phyloP scores from a whole-genome alignment of 2,888 invertebrate genomes.

The Smittia sp. region DNA sequence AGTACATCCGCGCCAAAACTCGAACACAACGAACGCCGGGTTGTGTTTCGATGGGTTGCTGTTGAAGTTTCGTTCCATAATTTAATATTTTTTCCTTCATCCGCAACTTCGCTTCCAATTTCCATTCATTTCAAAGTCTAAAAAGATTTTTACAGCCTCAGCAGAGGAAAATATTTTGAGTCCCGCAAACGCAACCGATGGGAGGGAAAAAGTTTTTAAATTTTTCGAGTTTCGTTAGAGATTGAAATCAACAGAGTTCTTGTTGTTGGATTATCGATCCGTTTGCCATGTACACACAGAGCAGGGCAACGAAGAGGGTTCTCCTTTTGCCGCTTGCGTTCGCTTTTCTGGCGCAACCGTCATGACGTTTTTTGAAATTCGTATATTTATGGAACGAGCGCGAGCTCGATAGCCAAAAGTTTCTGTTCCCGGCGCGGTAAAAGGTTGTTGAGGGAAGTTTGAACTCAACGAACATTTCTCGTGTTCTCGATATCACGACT shows the following conservation, averaged over 20 bases:
- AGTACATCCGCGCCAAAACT: slow-evolving; percentile 36
- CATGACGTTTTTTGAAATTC: slow-evolving; percentile 13
- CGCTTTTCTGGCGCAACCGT: slow-evolving; percentile 14
- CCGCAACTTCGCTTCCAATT: slow-evolving; percentile 6
- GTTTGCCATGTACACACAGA: neutral
- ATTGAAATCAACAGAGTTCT: slow-evolving; percentile 2
- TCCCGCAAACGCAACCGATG: neutral
- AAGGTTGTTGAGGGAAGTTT: neutral
- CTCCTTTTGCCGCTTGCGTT: slow-evolving; percentile 2
- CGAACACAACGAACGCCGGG: neutral
- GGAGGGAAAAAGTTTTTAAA: slow-evolving; percentile 4
- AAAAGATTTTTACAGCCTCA: slow-evolving; percentile 4
- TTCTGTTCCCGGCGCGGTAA: neutral
- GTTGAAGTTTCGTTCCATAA: neutral
- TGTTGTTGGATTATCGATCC: slow-evolving; percentile 38
- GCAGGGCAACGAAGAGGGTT: slow-evolving; percentile 3
- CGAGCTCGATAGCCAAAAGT: neutral
- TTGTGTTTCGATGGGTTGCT: too few species aligned
- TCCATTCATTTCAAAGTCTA: slow-evolving; percentile 23
- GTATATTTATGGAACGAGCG: neutral
- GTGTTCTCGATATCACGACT: too few species aligned
- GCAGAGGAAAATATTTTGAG: neutral
- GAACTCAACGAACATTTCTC: too few species aligned
- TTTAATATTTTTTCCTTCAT: neutral
- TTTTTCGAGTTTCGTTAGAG: slow-evolving; percentile 26